Base-by-base conservation (phyloP, 2,888 invertebrate genomes). In the Eristalinus aeneus region DNA sequence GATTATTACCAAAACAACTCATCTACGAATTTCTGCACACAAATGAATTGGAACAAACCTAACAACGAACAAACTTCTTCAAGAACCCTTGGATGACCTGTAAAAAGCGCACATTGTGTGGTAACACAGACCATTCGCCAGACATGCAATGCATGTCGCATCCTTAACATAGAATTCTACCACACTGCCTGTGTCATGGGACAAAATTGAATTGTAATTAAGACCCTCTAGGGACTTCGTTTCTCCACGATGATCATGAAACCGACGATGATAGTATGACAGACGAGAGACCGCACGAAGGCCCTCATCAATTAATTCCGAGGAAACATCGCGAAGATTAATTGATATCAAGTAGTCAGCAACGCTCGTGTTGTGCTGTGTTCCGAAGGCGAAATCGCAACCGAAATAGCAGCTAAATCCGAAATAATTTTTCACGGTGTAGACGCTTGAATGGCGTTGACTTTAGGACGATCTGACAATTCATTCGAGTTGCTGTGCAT, bases 241-340 rank as follows among this genome's bases (percentile, higher is more conserved):
- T 9, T 16, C 16, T 36, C 16, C 23, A 69, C 34, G 22, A 61
- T 32, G 16, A 54, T 56, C 65, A 56, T 31, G 68, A 73, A 36
- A 39, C 39, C 12, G 39, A 39, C 1, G 39, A 46, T 46, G 46
- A 16, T 46, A 6, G 16, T 46, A 46, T 27, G 27, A 27, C 2
- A 16, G 16, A 46, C 46, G 16, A 46, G 16, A 46, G n/a, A 46
- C 46, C 46, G 46, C 46, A 8, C 16, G 46, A 46, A 16, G 54
- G 63, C 56, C 72, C 68, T 76, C 72, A 31, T 85, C 54, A 76
- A 81, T 80, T 81, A 60, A 81, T 65, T 76, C 81, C 61, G 53
- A 67, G 27, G 56, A 69, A 68, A 69, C 58, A 68, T 53, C 61
- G 69, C 61, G 23, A 69, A 64, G 68, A 85, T 73, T 85, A 85